Evolutionary conservation across 2,888 invertebrate genomes (phyloP), one percentile per base, ranked within the genome.

Genomic region (Candidula unifasciata): DNA sequence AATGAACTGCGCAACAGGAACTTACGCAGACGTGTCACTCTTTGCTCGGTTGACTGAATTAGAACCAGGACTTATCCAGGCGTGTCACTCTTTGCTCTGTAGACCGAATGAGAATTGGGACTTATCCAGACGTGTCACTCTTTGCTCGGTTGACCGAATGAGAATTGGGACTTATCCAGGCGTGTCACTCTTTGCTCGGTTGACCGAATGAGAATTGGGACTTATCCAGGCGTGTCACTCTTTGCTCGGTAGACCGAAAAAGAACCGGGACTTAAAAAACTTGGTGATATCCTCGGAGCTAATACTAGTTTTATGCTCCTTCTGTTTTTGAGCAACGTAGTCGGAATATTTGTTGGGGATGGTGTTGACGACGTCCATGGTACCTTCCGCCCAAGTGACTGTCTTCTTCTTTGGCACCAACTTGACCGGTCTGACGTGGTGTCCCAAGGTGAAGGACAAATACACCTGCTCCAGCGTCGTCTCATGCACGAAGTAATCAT

Each of bases 381-480:
- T 69, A 3, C 33, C 21, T 10, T 69, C 69, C 16, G 69, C 33
- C 69, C 69, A 69, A 5, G 18, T 69, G 5, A 69, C 69, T 10
- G 10, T 30, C 18, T 69, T 69, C 35, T 16, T 35, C 33, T 33
- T 33, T 1, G 33, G 33, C 2, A 69, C 16, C 8, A 69, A 13
- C 16, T 18, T 69, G 33, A 69, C 69, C 1, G 33, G 35, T 33
- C 13, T 33, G 35, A 69, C 33, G 33, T 35, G 16, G 3, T 21
- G n/a, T 13, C 73, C 73, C 44, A 18, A n/a, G 73, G 30, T 33
- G 30, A 76, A 76, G 16, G 52, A n/a, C 57, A 76, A 13, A 21
- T 54, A 76, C 21, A 76, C 57, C 30, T 76, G 30, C 21, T 76
- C 76, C 44, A 76, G 57, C 6, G 57, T 76, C 6, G 76, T 57